Conservation (phyloP, 2,113 vertebrate genomes). For the Tragelaphus strepsiceros region DNA sequence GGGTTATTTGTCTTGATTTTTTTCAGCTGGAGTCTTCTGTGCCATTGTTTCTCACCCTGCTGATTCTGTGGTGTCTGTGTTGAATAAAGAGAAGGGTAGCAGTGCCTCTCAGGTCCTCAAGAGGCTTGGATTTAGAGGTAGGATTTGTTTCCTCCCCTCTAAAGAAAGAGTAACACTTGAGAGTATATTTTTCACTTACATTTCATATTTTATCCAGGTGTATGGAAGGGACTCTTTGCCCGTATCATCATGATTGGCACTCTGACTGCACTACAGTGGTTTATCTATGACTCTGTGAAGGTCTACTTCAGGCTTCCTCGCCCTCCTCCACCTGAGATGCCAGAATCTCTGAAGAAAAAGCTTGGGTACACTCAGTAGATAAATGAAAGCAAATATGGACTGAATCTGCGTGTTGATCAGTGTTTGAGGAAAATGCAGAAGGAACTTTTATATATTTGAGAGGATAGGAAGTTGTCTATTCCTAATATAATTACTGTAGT, state of each 20-base stretch:
- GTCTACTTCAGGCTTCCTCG: conserved; percentile 98
- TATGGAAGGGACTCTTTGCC: conserved; percentile 97
- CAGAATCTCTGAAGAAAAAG: conserved; percentile 98
- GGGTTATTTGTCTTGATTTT: neutral
- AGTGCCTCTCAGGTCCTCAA: conserved; percentile 89
- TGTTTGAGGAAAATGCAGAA: conserved; percentile 72
- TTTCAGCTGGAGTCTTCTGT: conserved; percentile 96
- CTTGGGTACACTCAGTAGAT: conserved; percentile 91
- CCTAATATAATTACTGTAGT: conserved; percentile 78
- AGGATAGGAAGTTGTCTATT: conserved; percentile 77
- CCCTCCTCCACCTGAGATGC: conserved; percentile 99
- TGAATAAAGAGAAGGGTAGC: conserved; percentile 97
- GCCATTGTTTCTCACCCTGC: conserved; percentile 97
- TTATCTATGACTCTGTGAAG: conserved; percentile 99
- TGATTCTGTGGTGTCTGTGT: conserved; percentile 96
- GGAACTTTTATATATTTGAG: conserved; percentile 85
- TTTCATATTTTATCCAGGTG: conserved; percentile 82
- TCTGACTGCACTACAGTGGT: conserved; percentile 98
- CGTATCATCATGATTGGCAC: conserved; percentile 99
- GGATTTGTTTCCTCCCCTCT: neutral
- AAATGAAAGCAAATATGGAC: conserved; percentile 71
- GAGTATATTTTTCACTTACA: neutral
- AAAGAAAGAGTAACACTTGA: neutral
- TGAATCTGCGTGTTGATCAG: conserved; percentile 78
- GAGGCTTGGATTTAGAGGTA: conserved; percentile 92